Evolutionary conservation across 2,888 invertebrate species (phyloP).

Genomic region (Pediacus dermestoides): DNA sequence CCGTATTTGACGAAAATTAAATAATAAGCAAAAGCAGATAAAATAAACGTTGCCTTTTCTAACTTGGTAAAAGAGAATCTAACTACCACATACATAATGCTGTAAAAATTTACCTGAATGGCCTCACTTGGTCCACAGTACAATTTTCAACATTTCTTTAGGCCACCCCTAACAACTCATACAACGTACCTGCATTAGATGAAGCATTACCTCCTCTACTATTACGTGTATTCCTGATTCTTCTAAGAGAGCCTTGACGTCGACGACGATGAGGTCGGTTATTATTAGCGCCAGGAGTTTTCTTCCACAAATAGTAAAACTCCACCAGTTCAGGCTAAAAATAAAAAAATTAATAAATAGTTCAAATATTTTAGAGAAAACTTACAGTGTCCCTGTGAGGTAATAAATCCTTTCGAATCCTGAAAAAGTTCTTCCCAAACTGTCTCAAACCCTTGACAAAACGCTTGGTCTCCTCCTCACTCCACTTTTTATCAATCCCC

Average conservation of each 20-base stretch:
- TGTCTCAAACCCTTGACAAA: constrained; percentile 98
- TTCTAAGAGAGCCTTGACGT: constrained; percentile 79
- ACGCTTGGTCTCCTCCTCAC: constrained; percentile 95
- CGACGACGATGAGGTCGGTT: constrained; percentile 91
- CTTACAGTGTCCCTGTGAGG: constrained; percentile 93
- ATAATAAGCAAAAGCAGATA: too few species aligned
- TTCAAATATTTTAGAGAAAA: constrained; percentile 17
- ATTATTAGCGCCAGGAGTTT: constrained; percentile 95
- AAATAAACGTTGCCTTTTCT: too few species aligned
- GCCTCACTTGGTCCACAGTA: not conserved
- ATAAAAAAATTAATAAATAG: constrained; percentile 5
- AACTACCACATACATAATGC: too few species aligned
- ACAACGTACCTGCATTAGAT: constrained; percentile 47
- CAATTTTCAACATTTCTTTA: constrained; percentile 23
- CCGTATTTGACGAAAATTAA: too few species aligned
- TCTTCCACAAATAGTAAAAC: constrained; percentile 99
- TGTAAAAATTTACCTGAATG: too few species aligned
- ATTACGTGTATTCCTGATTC: constrained; percentile 84
- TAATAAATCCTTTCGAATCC: constrained; percentile 92
- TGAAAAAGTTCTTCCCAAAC: constrained; percentile 98
- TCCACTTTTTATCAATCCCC: constrained; percentile 97
- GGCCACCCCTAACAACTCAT: constrained; percentile 30
- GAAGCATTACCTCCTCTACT: constrained; percentile 70
- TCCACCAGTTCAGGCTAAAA: constrained; percentile 88
- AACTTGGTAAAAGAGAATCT: too few species aligned